Evolutionary conservation across 1,140 invertebrate species (phyloP).

Genomic region (Procambarus virginalis): DNA sequence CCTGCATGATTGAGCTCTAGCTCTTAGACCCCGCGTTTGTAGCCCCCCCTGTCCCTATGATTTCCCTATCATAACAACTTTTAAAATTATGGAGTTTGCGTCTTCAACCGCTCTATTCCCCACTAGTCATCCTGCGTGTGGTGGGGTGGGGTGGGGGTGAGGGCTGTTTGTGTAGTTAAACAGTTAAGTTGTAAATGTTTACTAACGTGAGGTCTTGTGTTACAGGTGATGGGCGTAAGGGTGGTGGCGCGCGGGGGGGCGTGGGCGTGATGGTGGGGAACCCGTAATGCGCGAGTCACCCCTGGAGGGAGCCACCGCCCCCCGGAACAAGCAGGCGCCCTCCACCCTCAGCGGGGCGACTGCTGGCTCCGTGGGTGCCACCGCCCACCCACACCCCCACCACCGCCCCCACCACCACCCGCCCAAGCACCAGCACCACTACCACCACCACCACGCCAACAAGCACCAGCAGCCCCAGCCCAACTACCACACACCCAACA

Average conservation of each 20-base stretch:
- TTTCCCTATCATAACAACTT: too few species aligned
- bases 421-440: constrained; percentile 1
- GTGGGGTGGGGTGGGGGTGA: not conserved
- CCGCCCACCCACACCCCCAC: constrained; percentile 48
- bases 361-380: constrained; percentile 71
- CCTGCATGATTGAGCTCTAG: too few species aligned
- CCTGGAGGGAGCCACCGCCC: constrained; percentile 65
- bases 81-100: too few species aligned
- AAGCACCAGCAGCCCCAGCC: not conserved
- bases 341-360: constrained; percentile 61
- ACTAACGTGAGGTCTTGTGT: not conserved
- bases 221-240: constrained; percentile 47
- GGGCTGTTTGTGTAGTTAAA: too few species aligned
- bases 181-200: not conserved
- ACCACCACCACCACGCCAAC: constrained; percentile 22
- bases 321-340: constrained; percentile 68
- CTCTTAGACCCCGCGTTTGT: too few species aligned
- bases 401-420: constrained; percentile 45
- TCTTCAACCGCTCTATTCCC: too few species aligned
- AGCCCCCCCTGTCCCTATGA: too few species aligned
- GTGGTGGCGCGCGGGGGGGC: constrained; percentile 26
- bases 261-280: constrained; percentile 61
- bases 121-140: not conserved
- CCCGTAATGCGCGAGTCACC: constrained; percentile 66
- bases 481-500: not conserved